A percentile compares a stretch with the other conserved stretches of the same genome.
Conservation (phyloP, 2,113 vertebrate genomes). For the Cochlearius cochlearius region DNA sequence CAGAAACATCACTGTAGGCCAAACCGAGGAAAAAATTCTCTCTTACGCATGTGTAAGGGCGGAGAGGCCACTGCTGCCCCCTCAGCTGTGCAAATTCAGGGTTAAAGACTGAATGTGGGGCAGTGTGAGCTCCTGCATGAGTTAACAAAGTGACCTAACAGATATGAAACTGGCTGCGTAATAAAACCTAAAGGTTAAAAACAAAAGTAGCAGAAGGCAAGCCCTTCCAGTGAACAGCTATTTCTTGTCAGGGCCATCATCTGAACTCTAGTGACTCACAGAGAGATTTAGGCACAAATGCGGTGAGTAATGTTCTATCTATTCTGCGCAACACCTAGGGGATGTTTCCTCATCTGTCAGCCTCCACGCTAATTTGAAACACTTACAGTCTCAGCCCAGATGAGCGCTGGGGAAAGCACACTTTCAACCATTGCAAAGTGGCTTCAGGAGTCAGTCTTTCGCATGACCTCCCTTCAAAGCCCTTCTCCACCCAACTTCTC, state of each 20-base stretch:
- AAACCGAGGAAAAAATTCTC: neutral
- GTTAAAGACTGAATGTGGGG: fast-evolving
- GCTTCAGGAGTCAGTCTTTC: neutral
- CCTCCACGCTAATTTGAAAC: neutral
- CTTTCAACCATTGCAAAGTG: neutral
- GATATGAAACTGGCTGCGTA: neutral
- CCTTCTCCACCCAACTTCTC: neutral
- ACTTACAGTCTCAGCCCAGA: neutral
- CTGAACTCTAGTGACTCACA: neutral
- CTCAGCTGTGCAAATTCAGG: neutral
- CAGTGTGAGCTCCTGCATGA: neutral
- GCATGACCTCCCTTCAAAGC: neutral
- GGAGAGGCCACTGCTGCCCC: neutral
- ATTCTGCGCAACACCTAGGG: neutral
- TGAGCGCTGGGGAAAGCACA: fast-evolving
- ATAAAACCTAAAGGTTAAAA: neutral
- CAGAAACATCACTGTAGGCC: neutral
- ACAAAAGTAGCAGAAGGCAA: neutral
- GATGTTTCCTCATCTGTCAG: neutral
- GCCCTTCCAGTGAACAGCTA: neutral
- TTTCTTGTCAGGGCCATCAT: neutral
- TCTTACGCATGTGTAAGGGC: too few species aligned
- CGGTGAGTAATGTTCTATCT: neutral
- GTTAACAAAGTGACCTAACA: neutral
- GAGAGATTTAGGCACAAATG: neutral